Evolutionary conservation across 1,140 invertebrate genomes (phyloP), one percentile per base, ranked within the genome.

Genomic region (Ceratosolen fusciceps): DNA sequence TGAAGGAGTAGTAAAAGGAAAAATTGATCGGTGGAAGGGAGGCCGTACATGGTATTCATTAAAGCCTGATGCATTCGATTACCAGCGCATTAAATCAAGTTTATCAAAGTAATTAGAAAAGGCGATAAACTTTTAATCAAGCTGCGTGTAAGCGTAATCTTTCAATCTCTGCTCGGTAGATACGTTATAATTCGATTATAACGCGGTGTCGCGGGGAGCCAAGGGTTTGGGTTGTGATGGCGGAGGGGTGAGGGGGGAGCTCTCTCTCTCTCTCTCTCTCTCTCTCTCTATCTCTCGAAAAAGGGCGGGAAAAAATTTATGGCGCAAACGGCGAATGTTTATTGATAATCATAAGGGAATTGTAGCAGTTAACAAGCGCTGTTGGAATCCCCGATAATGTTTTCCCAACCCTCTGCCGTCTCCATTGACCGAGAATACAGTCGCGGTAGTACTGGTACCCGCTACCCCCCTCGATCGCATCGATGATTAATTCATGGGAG

Each of bases 101-200:
- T 79, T 79, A 79, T 79, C 77, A 54, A 24, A 65, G 56, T 73
- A 79, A 79, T 79, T 79, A 79, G 77, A 60, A n/a, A 39, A 39
- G 58, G 43, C 54, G 76, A 78, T 78, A 78, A 78, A 72, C 39
- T 56, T 39, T 71, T 71, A 78, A 78, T 78, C 54, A 72, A 78
- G 67, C 34, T 62, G 54, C 77, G 70, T 67, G 77, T 79, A 65
- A 72, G 31, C 26, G 29, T 70, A 78, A 72, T 72, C 52, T 52
- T 62, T 67, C 58, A 79, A 74, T 79, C 77, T 52, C 5, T 52
- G n/a, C 47, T 9, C 31, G 2, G 12, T n/a, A 77, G 65, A 70
- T 77, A 77, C 65, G 70, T 77, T 70, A 67, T 52, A 60, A 67
- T 68, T 76, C 39, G 43, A 77, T 70, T 68, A 68, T n/a, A n/a